phyloP scores from a whole-genome alignment of 35 echinoderm and acorn worm species.

The Diadema setosum region DNA sequence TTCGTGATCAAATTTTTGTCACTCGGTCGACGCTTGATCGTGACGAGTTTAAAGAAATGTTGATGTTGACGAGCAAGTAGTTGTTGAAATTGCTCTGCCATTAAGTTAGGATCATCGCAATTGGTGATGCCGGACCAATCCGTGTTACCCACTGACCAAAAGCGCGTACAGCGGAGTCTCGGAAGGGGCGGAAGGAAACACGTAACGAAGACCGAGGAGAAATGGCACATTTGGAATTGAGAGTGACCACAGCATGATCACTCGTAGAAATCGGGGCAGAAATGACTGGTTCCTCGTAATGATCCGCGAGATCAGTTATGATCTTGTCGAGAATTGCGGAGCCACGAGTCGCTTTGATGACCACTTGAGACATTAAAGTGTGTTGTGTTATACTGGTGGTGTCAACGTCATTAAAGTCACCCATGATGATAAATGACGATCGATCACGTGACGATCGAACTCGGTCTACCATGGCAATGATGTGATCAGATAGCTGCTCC shows the following conservation, averaged over 20 bases:
- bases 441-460: background rate
- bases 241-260: background rate
- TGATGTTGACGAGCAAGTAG: background rate
- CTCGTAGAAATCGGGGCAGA: background rate
- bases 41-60: background rate
- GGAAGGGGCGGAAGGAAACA: background rate
- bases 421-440: background rate
- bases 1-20: background rate
- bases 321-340: conserved; percentile 16
- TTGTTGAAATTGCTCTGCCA: background rate
- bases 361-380: background rate
- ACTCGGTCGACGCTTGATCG: background rate
- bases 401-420: no score
- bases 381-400: no score
- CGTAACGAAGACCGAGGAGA: background rate
- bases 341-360: background rate
- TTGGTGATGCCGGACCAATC: background rate
- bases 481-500: background rate
- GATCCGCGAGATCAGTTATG: background rate
- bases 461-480: background rate
- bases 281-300: background rate
- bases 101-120: background rate
- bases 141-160: background rate
- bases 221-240: background rate
- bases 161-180: background rate